A percentile compares a stretch with the other conserved stretches of the same genome.
Evolutionary conservation across 2,797 vertebrate species (phyloP).

Genomic region (Falco novaeseelandiae): DNA sequence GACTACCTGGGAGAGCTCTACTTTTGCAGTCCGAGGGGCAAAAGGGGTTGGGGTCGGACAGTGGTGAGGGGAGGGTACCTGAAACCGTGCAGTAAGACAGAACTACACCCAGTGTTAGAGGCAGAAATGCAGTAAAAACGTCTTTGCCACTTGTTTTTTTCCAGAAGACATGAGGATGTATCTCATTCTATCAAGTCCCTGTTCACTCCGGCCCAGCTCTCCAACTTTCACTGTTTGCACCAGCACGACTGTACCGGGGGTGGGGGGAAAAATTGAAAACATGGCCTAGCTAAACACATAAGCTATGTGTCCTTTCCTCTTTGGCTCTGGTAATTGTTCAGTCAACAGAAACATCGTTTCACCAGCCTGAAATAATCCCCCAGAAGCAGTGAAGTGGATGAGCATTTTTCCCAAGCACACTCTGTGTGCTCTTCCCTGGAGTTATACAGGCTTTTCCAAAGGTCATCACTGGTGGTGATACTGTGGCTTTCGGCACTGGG

Average conservation of each 20-base stretch:
- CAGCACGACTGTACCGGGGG: background rate
- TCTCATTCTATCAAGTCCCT: background rate
- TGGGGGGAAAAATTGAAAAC: background rate
- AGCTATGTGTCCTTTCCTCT: background rate
- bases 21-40: background rate
- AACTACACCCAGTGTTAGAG: background rate
- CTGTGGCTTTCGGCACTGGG: accelerated
- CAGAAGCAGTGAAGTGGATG: background rate
- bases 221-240: background rate
- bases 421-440: background rate
- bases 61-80: background rate
- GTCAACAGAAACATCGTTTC: conserved; percentile 14
- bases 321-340: background rate
- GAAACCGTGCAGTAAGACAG: accelerated
- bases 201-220: background rate
- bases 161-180: background rate
- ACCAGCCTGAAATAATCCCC: conserved; percentile 31
- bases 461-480: accelerated
- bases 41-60: background rate
- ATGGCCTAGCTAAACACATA: background rate
- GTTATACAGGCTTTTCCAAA: background rate
- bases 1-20: background rate
- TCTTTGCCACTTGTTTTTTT: background rate
- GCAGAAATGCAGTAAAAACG: background rate
- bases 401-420: background rate